Percentiles rank a stretch among this genome's conserved stretches.
These are phyloP conservation scores for Corythornis madagascariensis DNA, from an alignment of 2,113 vertebrate genomes.

Conservation along the genomic window DNA sequence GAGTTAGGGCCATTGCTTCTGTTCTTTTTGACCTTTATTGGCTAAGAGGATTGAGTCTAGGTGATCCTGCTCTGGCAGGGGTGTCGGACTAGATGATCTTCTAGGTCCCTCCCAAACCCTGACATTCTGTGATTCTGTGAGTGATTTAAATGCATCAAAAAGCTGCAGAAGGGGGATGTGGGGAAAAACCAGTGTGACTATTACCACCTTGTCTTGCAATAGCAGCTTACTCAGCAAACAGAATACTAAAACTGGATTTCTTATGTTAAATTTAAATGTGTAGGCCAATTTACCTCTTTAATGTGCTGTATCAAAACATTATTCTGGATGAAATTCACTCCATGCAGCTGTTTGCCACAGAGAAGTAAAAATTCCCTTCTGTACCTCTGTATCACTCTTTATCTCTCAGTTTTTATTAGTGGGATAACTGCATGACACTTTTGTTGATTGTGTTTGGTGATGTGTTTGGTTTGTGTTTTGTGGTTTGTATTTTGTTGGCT, in stretches of 20 bases:
- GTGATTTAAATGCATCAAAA: neutral
- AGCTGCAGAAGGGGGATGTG: neutral
- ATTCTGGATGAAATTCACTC: neutral
- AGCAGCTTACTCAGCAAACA: neutral
- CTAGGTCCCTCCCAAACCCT: too few relatives aligned
- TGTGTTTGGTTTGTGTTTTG: neutral
- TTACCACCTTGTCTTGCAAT: neutral
- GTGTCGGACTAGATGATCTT: too few relatives aligned
- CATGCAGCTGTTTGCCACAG: neutral
- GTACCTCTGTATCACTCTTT: neutral
- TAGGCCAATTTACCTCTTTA: neutral
- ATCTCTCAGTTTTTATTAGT: neutral
- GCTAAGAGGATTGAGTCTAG: neutral
- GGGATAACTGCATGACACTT: neutral
- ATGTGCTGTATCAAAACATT: neutral
- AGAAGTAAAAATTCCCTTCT: neutral
- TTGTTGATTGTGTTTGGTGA: neutral
- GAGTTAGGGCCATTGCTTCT: neutral
- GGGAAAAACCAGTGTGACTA: fast-evolving
- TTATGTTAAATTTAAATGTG: neutral
- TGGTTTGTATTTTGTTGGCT: neutral
- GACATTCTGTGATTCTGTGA: neutral
- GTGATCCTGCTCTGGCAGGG: too few relatives aligned
- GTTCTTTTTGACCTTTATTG: neutral
- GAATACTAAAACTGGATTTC: neutral